Evolutionary conservation across 1,140 invertebrate species (phyloP), one percentile per base, ranked within the genome.

Genomic region (Venturia canescens): DNA sequence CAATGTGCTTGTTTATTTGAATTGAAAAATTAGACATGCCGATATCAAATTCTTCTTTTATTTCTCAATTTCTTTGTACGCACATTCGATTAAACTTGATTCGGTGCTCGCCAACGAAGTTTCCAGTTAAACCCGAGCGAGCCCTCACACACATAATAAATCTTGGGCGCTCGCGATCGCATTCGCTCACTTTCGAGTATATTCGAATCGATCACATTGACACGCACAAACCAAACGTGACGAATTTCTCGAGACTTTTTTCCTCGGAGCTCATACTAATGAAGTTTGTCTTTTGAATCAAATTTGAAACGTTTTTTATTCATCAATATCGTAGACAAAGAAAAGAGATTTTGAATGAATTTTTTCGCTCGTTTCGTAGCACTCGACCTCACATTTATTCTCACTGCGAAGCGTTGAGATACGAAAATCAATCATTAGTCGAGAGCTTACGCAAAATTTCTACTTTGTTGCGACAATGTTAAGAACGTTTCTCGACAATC

Each of bases 361-460:
- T n/a, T n/a, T n/a, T n/a, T n/a, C n/a, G n/a, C n/a, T n/a, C n/a
- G n/a, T n/a, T n/a, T n/a, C n/a, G n/a, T n/a, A n/a, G n/a, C n/a
- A n/a, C n/a, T n/a, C n/a, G n/a, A n/a, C n/a, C n/a, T n/a, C n/a
- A n/a, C n/a, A 7, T 57, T 57, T n/a, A 0, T 57, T 57, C 53
- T 57, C 53, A 11, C 38, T 44, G 38, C 5, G 13, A 44, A 44
- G 38, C 38, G 11, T 44, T 44, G 1, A 5, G 38, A 44, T 44
- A 13, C 38, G 38, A 44, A 9, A 44, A 34, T 34, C 3, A 34
- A 34, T 34, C 7, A 44, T 11, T 6, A 3, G 38, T 1, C 38
- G 38, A 44, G 38, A 23, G 31, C 72, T 84, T 74, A 84, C 16
- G 80, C 83, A 84, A 83, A 84, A 60, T n/a, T 77, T 31, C 0